A percentile compares a stretch with the other conserved stretches of the same genome.
phyloP scores from a whole-genome alignment of 2,113 vertebrate species.

The Ochotona curzoniae region DNA sequence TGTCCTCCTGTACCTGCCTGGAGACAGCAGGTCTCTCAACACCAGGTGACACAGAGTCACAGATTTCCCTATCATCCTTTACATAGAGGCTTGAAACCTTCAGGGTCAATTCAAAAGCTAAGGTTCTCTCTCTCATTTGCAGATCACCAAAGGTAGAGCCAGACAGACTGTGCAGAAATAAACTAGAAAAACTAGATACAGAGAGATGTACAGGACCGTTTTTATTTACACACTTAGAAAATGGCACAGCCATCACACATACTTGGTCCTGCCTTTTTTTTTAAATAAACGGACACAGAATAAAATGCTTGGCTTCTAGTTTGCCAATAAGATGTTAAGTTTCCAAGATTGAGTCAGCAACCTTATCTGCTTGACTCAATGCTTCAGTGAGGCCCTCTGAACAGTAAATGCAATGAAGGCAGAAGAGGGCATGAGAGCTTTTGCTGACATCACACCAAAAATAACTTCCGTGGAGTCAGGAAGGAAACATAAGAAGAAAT shows the following conservation, averaged over 20 bases:
- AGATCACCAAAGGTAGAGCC: neutral
- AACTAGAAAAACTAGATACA: neutral
- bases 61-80: neutral
- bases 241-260: neutral
- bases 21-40: neutral
- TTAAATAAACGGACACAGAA: neutral
- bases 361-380: neutral
- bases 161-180: neutral
- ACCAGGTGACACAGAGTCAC: neutral
- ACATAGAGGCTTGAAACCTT: neutral
- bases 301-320: neutral
- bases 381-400: neutral
- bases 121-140: neutral
- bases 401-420: neutral
- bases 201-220: neutral
- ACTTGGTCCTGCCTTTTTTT: slow-evolving; percentile 1
- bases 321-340: neutral
- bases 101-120: neutral
- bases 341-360: neutral
- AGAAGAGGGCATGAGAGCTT: neutral
- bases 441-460: neutral
- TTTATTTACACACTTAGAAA: neutral
- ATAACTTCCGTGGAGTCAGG: neutral
- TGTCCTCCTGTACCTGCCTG: neutral
- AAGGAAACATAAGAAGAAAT: neutral